Conservation (phyloP, 2,113 vertebrate genomes). For the Carettochelys insculpta region DNA sequence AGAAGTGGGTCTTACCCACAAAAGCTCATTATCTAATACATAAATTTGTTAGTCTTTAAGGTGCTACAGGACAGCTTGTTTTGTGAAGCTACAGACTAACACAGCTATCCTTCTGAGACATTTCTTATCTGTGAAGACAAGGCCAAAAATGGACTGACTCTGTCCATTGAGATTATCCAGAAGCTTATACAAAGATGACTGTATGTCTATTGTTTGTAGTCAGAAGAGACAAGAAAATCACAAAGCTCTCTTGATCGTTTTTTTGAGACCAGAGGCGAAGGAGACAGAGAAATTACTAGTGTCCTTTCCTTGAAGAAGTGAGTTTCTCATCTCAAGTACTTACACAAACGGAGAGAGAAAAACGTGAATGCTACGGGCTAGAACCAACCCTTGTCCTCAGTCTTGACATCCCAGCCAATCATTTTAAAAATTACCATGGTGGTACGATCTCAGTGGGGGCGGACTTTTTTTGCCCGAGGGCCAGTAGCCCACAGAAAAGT, state of each 20-base stretch:
- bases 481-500: too few species aligned
- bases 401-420: background rate
- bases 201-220: constrained; percentile 22
- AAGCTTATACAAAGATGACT: constrained; percentile 29
- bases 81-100: too few species aligned
- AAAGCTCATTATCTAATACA: too few species aligned
- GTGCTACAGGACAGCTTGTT: too few species aligned
- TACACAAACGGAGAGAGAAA: background rate
- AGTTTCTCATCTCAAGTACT: background rate
- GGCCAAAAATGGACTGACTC: constrained; percentile 45
- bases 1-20: too few species aligned
- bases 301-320: background rate
- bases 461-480: too few species aligned
- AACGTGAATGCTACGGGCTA: background rate
- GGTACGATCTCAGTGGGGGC: background rate
- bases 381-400: background rate
- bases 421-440: background rate
- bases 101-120: too few species aligned
- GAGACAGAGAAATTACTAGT: background rate
- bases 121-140: constrained; percentile 27
- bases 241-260: constrained; percentile 20
- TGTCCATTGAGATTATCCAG: constrained; percentile 19
- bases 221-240: constrained; percentile 7
- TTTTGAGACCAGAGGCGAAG: constrained; percentile 14
- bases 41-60: too few species aligned